Conservation (phyloP, 2,113 vertebrate species). For the Oncorhynchus masou region DNA sequence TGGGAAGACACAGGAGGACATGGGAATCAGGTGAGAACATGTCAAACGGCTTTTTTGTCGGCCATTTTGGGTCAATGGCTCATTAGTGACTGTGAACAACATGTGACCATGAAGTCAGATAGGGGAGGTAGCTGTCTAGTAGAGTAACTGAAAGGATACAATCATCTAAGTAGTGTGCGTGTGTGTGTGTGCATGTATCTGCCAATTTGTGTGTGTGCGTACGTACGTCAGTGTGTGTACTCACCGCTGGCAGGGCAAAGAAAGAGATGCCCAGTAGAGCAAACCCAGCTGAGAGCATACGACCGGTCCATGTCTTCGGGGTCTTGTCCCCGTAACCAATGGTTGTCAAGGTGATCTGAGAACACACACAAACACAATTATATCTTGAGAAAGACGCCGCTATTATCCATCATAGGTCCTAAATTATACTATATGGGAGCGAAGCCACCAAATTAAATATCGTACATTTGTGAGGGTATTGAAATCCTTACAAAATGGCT, state of each 20-base stretch:
- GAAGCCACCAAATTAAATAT: not conserved
- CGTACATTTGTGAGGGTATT: no score
- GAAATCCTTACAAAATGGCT: not conserved
- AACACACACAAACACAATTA: constrained; percentile 9
- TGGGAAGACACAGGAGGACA: constrained; percentile 60
- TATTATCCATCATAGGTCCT: not conserved
- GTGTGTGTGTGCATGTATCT: no score
- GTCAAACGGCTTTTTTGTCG: not conserved
- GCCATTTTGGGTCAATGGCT: not conserved
- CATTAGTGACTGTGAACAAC: not conserved
- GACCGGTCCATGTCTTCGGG: constrained; percentile 93
- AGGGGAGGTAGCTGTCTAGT: no score
- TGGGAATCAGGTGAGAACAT: not conserved
- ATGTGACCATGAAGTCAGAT: no score
- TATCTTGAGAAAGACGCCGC: not conserved
- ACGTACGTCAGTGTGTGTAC: constrained; percentile 47
- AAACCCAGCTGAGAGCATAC: constrained; percentile 92
- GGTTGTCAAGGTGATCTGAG: constrained; percentile 94
- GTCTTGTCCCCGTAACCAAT: constrained; percentile 98
- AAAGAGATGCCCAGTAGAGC: constrained; percentile 96
- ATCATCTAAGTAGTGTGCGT: no score
- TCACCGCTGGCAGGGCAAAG: constrained; percentile 95
- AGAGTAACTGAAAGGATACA: no score
- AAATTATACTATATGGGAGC: not conserved
- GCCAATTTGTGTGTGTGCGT: no score